A percentile compares a stretch with the other conserved stretches of the same genome.
These are phyloP conservation scores for Andrena cerasifolii DNA, from an alignment of 1,140 invertebrate species.

Conservation along the genomic window DNA sequence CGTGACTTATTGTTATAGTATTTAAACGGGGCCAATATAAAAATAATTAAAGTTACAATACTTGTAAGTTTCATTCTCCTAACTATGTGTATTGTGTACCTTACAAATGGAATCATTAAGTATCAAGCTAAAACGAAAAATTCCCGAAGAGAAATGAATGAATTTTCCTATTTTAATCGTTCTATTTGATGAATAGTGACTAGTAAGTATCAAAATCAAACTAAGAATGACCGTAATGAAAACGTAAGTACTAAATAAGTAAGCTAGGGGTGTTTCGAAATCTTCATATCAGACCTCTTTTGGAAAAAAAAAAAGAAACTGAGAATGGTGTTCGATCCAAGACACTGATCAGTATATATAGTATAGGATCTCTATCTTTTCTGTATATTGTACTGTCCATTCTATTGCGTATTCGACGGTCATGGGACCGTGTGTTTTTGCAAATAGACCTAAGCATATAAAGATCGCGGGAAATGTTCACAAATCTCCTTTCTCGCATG, in stretches of 20 bases:
- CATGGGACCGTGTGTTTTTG: not conserved
- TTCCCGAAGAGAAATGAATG: not conserved
- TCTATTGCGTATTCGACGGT: constrained; percentile 12
- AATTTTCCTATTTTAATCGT: not conserved
- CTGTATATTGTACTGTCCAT: constrained; percentile 21
- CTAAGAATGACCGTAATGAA: constrained; percentile 1
- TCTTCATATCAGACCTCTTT: not conserved
- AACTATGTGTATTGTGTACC: constrained; percentile 9
- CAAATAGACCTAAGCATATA: constrained; percentile 25
- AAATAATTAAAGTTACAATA: constrained; percentile 51
- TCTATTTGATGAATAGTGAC: not conserved
- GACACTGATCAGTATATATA: constrained; percentile 42
- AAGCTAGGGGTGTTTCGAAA: not conserved
- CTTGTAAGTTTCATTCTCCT: not conserved
- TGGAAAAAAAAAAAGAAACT: not conserved
- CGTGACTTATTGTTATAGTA: not conserved
- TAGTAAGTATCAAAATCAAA: constrained; percentile 9
- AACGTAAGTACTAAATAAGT: constrained; percentile 23
- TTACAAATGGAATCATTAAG: constrained; percentile 34
- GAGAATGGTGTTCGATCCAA: constrained; percentile 11
- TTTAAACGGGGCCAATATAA: constrained; percentile 27
- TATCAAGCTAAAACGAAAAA: not conserved
- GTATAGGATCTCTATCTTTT: constrained; percentile 16
- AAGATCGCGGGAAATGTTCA: not conserved
- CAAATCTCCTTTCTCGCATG: not conserved